Conservation (phyloP, 2,113 vertebrate species). For the Forbesichthys papilliferus region DNA sequence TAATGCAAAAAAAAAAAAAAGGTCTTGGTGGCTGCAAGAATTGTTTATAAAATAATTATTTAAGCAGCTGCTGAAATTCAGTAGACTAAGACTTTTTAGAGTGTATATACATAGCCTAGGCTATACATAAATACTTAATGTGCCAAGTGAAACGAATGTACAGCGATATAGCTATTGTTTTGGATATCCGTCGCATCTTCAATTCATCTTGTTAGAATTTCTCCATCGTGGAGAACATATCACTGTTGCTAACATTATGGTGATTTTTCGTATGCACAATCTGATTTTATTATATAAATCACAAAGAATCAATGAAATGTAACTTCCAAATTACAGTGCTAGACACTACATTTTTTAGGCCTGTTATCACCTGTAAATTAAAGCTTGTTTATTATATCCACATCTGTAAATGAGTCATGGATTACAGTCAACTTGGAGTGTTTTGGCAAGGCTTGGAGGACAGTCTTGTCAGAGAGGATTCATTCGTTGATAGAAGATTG, state of each 20-base stretch:
- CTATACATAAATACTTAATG: constrained; percentile 39
- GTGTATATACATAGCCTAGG: constrained; percentile 33
- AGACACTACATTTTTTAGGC: constrained; percentile 20
- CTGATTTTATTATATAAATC: constrained; percentile 11
- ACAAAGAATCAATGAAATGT: neutral
- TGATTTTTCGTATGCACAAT: constrained; percentile 11
- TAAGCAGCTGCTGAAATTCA: constrained; percentile 39
- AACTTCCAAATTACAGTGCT: constrained; percentile 3
- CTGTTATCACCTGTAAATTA: constrained; percentile 40
- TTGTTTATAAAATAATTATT: constrained; percentile 41
- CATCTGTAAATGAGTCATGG: constrained; percentile 41
- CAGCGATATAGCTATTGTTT: neutral
- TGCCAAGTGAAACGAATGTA: constrained; percentile 15
- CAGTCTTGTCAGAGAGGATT: constrained; percentile 34
- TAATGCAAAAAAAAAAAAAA: constrained; percentile 30
- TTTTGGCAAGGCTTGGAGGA: constrained; percentile 36
- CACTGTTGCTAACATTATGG: constrained; percentile 25
- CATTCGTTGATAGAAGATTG: constrained; percentile 14
- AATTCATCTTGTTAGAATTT: constrained; percentile 18
- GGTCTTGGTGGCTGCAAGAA: constrained; percentile 37
- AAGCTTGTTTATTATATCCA: constrained; percentile 38
- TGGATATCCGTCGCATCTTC: neutral
- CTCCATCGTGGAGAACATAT: constrained; percentile 26
- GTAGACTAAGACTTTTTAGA: constrained; percentile 32
- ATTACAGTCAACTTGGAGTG: neutral